These are phyloP conservation scores for Mesochorus sp. DNA, from an alignment of 2,888 invertebrate genomes.

Conservation along the genomic window DNA sequence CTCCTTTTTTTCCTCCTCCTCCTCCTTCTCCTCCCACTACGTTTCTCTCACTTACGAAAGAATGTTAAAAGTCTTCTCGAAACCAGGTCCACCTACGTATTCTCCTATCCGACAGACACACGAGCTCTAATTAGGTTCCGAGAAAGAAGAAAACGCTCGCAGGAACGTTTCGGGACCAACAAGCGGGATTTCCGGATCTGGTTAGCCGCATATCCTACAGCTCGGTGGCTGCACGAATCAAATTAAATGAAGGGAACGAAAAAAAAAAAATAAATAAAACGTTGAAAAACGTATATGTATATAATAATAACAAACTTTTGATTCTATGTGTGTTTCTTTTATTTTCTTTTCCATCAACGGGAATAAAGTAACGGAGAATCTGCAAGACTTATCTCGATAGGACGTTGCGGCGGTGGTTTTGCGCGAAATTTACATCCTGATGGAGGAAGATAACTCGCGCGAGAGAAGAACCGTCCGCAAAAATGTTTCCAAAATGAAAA, in stretches of 20 bases:
- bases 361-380: not conserved
- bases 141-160: conserved; percentile 15
- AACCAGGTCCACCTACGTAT: conserved; percentile 19
- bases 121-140: conserved; percentile 33
- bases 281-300: not conserved
- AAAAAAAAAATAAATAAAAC: not conserved
- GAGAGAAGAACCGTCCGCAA: too few relatives aligned
- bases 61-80: conserved; percentile 26
- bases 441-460: conserved; percentile 34
- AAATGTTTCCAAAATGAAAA: too few relatives aligned
- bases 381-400: conserved; percentile 61
- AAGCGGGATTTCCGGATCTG: conserved; percentile 57
- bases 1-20: not conserved
- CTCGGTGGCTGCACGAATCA: not conserved
- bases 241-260: not conserved
- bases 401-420: conserved; percentile 60
- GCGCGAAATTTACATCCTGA: conserved; percentile 26
- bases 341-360: conserved; percentile 2
- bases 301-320: not conserved
- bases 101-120: not conserved
- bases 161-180: conserved; percentile 6
- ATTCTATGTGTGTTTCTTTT: not conserved
- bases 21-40: not conserved
- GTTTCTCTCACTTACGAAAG: not conserved
- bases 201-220: conserved; percentile 59